Evolutionary conservation across 2,113 vertebrate species (phyloP), one percentile per base, ranked within the genome.

Genomic region (Cavia aperea): DNA sequence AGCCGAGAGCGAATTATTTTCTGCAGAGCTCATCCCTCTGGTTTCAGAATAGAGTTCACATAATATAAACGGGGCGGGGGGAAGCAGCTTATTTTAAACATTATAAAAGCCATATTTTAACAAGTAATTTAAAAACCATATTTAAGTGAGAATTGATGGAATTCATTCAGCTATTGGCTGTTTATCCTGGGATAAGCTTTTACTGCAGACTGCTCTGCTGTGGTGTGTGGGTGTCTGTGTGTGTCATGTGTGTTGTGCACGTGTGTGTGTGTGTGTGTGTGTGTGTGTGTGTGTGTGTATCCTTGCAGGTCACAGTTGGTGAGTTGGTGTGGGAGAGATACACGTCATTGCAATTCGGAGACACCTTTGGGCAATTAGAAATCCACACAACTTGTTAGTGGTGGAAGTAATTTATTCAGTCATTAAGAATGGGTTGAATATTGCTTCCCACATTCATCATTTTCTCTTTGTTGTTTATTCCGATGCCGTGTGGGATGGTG

Each of bases 21-120:
- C n/a, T 65, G 43, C 2, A 49, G 46, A 19, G 54, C 15, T 18
- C 24, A 10, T 60, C 24, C 7, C 13, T 56, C 29, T 12, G 75
- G 36, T 89, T 96, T 84, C 58, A 62, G n/a, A 65, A 54, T 29
- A 88, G 21, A n/a, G 58, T 36, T 63, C 49, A 2, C 31, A 39
- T 60, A 13, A 58, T 91, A 90, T 81, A 66, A 94, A 60, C n/a
- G 15, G 66, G 6, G 49, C 10, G 49, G 49, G 10, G 91, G 75
- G 54, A 75, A 92, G 83, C 0, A 46, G 10, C 46, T 92, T 89
- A 54, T 78, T 93, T 94, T 51, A 63, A 79, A 86, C 23, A 15
- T 26, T 60, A n/a, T 54, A 63, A 62, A 36, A 43, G 23, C 23
- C 15, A 8, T 62, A 31, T 93, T 83, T 91, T 70, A 51, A 77